Base-by-base conservation (phyloP, 2,888 invertebrate species). In the Protodeltote pygarga region DNA sequence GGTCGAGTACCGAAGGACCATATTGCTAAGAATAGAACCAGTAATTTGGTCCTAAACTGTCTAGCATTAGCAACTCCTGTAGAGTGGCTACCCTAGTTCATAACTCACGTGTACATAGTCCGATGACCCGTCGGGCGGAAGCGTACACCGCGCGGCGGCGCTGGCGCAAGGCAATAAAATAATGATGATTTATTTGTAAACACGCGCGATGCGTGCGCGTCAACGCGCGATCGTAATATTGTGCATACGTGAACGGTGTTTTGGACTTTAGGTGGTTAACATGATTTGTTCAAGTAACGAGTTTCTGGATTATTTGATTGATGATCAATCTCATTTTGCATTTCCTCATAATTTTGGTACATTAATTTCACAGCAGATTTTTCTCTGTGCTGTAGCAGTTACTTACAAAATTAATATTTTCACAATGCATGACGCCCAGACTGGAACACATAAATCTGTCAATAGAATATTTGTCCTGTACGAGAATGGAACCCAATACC, bases 181-280 rank as follows among this genome's bases (percentile, higher is more conserved):
- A 86, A 87, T 83, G 85, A 89, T 89, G 90, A 90, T 89, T 87
- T 90, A 90, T 91, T 90, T 90, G 90, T 91, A 91, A 90, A 91
- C 90, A 91, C 71, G 77, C 75, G 70, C 72, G 76, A 68, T 74
- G 78, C 54, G 77, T 72, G 76, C 75, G 72, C 83, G 87, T 88
- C 89, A 86, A 77, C 87, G 86, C 70, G 47, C 69, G 67, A 62
- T 65, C 69, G 83, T 80, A 80, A 87, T 87, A 85, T 77, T 74
- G 72, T 49, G 60, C 39, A 77, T 65, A 76, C 72, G 71, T 55
- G 32, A 42, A 65, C 46, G 60, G 28, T 20, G 28, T 10, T 41
- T 16, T 54, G 63, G 60, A 61, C 29, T 33, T 28, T 55, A 2
- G 5, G 5, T 19, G 1, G 6, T 6, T 19, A 19, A 4, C 11